phyloP scores from a whole-genome alignment of 2,888 invertebrate species.

The Zele albiditarsus region DNA sequence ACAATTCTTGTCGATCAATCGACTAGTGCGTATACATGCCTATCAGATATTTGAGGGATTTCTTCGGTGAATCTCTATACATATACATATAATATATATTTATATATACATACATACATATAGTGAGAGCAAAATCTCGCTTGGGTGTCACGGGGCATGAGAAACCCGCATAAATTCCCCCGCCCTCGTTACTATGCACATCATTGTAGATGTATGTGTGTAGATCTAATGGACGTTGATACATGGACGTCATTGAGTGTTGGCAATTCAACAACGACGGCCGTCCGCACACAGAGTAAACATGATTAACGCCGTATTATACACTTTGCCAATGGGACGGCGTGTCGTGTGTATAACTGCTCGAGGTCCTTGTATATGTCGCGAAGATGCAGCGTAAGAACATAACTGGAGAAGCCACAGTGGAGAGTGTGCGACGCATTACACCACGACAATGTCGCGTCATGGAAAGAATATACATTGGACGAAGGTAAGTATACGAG shows the following conservation, averaged over 20 bases:
- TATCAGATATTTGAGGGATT: conserved; percentile 27
- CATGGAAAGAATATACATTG: conserved; percentile 32
- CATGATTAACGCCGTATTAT: conserved; percentile 62
- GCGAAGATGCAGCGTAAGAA: conserved; percentile 1
- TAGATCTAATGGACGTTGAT: conserved; percentile 67
- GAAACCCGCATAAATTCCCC: conserved; percentile 52
- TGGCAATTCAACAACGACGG: conserved; percentile 46
- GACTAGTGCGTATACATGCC: conserved; percentile 10
- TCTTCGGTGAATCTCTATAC: neutral
- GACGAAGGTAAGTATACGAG: conserved; percentile 35
- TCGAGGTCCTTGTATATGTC: conserved; percentile 21
- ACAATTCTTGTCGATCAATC: conserved; percentile 35
- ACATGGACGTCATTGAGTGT: conserved; percentile 60
- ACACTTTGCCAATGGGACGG: conserved; percentile 35
- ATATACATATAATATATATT: conserved; percentile 8
- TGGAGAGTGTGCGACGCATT: conserved; percentile 20
- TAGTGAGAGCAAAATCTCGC: neutral
- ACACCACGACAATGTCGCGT: conserved; percentile 50
- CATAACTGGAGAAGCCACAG: neutral
- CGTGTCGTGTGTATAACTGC: conserved; percentile 46
- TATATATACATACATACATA: neutral
- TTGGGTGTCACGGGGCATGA: neutral
- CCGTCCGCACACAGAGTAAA: conserved; percentile 55
- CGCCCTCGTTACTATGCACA: neutral
- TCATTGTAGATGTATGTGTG: neutral